These are phyloP conservation scores for Trachemys scripta DNA, from an alignment of 2,113 vertebrate species.

Conservation along the genomic window DNA sequence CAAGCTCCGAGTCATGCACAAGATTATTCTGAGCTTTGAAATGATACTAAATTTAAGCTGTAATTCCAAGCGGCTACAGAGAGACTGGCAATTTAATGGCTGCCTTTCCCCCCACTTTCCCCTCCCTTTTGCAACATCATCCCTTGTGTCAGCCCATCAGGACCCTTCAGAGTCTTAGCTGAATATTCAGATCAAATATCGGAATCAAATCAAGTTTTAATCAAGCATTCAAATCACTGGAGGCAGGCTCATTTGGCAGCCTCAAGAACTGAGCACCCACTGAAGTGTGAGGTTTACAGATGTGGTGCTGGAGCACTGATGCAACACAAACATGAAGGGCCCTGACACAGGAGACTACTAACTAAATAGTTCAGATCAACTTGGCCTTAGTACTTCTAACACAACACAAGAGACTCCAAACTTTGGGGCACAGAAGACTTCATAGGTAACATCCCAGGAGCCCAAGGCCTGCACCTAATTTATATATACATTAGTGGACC, in stretches of 20 bases:
- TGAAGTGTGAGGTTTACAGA: not conserved
- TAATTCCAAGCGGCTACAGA: not conserved
- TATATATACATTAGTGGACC: accelerated
- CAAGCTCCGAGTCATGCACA: not conserved
- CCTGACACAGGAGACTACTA: not conserved
- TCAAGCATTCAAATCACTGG: slow-evolving; percentile 44
- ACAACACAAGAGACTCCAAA: not conserved
- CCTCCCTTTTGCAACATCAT: not conserved
- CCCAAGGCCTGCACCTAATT: accelerated
- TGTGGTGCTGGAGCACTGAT: not conserved
- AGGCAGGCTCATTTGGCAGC: not conserved
- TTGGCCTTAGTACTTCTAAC: not conserved
- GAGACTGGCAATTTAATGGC: not conserved
- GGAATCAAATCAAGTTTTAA: slow-evolving; percentile 37
- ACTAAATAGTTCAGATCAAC: not conserved
- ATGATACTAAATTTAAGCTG: slow-evolving; percentile 12
- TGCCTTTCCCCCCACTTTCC: not conserved
- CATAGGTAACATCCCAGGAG: not conserved
- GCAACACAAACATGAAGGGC: not conserved
- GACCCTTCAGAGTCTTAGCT: not conserved
- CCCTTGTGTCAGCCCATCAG: not conserved
- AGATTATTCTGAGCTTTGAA: slow-evolving; percentile 29
- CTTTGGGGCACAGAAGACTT: accelerated
- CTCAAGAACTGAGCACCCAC: slow-evolving; percentile 21
- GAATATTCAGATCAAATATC: not conserved